Base-by-base conservation (phyloP, 1,140 invertebrate species). In the Lepidostoma basale region DNA sequence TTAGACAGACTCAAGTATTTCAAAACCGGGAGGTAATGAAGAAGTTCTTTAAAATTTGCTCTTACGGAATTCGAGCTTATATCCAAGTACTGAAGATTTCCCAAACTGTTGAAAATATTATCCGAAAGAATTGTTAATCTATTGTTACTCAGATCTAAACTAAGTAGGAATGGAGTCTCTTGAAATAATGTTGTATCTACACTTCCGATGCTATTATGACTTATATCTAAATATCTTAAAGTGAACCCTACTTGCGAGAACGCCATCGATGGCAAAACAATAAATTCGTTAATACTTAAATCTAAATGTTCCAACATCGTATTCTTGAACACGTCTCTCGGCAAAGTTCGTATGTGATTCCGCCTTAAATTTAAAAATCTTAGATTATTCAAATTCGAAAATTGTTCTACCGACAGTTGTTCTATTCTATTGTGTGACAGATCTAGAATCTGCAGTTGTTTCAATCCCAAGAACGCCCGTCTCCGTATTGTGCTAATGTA, bases 1-100 rank as follows among this genome's bases (percentile, higher is more conserved):
- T 87, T 87, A 44, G 88, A 87, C 69, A 95, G 79, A 76, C 88
- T 89, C 56, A 96, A 84, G 75, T 89, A 85, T 75, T 90, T 87
- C 25, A 95, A 81, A 70, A 90, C 89, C 26, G 92, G 92, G 12
- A 93, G 85, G 77, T 94, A 93, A 75, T 94, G 90, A 74, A 95
- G 93, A n/a, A 95, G 83, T 78, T 95, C 93, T 74, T 94, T 93
- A 74, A 94, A 93, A 79, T 95, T 95, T 39, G 92, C 91, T 70
- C 92, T 87, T 67, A 86, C 81, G n/a, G 86, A 83, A 78, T 96
- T 97, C 56, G 86, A 87, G 30, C 92, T 91, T 1, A 97, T 80
- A 78, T 95, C 92, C 62, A 96, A 79, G 69, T 86, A 88, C 44
- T 93, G 85, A 23, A 97, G 82, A 69, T 88, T 89, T 18, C 88